Evolutionary conservation across 53 echinoderm and acorn worm genomes (phyloP).

Genomic region (Glandiceps talaboti): DNA sequence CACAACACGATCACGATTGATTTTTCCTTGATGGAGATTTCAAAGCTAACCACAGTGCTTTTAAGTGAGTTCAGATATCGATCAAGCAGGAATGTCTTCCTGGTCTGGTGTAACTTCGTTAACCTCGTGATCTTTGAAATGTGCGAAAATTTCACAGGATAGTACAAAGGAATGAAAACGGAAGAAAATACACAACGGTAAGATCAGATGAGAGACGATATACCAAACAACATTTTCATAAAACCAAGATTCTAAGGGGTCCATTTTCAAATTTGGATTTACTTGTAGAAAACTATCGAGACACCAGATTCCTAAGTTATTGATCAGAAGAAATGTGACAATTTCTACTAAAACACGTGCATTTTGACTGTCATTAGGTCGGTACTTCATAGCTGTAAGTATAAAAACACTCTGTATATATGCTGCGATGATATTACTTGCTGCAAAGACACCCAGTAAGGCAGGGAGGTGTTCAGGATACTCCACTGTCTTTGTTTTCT

Average conservation of each 20-base stretch:
- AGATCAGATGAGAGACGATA: not conserved
- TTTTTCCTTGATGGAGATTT: no score
- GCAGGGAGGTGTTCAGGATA: not conserved
- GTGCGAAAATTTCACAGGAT: not conserved
- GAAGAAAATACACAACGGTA: not conserved
- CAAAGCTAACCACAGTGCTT: no score
- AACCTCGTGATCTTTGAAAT: not conserved
- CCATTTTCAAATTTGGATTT: not conserved
- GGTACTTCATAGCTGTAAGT: not conserved
- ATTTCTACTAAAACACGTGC: not conserved
- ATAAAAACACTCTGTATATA: not conserved
- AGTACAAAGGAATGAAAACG: not conserved
- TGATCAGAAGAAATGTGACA: not conserved
- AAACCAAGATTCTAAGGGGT: not conserved
- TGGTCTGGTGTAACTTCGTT: no score
- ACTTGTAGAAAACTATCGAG: not conserved
- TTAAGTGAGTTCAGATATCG: no score
- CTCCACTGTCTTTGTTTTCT: not conserved
- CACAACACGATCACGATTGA: no score
- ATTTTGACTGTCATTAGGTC: not conserved
- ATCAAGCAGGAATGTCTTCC: no score
- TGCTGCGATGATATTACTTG: not conserved
- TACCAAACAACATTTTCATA: not conserved
- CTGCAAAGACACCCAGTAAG: not conserved
- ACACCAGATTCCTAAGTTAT: not conserved